Evolutionary conservation across 1,140 invertebrate genomes (phyloP).

Genomic region (Stegodyphus mimosarum): DNA sequence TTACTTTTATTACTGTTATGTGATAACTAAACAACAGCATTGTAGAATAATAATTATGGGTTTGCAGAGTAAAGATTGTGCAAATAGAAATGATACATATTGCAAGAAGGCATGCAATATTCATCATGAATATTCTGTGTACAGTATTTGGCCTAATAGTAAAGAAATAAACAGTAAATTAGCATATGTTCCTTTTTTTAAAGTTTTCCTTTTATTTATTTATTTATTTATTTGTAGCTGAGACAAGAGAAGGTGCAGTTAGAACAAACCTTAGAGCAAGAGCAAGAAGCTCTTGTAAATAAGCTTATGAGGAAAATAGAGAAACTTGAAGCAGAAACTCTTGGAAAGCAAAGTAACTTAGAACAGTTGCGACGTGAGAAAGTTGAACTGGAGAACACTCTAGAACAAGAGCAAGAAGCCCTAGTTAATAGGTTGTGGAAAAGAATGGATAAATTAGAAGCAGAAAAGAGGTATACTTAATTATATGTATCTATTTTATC

Average conservation of each 20-base stretch:
- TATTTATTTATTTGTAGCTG: conserved; percentile 69
- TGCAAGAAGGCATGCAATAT: no score
- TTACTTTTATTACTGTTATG: no score
- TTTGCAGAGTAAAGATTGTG: no score
- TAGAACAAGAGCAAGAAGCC: conserved; percentile 98
- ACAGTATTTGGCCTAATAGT: no score
- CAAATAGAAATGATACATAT: no score
- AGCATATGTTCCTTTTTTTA: no score
- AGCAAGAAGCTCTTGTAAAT: conserved; percentile 97
- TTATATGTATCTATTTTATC: no score
- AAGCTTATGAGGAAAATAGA: conserved; percentile 98
- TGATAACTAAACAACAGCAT: no score
- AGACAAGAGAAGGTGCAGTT: conserved; percentile 87
- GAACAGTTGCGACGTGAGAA: conserved; percentile 96
- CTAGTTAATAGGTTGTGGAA: conserved; percentile 98
- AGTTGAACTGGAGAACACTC: conserved; percentile 94
- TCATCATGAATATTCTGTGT: no score
- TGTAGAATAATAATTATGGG: no score
- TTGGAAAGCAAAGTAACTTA: conserved; percentile 87
- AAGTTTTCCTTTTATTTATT: not conserved
- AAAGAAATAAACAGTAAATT: no score
- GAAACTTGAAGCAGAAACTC: conserved; percentile 95
- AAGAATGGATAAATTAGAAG: conserved; percentile 97
- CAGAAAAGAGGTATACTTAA: conserved; percentile 66
- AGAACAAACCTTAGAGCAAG: conserved; percentile 96